Evolutionary conservation across 2,113 vertebrate species (phyloP).

Genomic region (Montifringilla adamsi): DNA sequence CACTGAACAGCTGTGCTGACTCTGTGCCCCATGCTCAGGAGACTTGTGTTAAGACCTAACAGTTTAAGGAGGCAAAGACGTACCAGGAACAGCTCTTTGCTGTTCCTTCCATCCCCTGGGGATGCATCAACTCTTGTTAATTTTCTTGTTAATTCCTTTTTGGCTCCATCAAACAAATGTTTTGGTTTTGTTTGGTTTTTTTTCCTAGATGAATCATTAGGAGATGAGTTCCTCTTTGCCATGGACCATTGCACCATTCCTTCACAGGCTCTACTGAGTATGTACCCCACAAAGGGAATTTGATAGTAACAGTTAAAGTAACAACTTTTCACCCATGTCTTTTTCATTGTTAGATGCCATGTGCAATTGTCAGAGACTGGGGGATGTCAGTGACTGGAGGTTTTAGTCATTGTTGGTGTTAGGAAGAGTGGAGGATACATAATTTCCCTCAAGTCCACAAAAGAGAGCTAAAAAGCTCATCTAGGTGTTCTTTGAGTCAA

Average conservation of each 20-base stretch:
- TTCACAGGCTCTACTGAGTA: not conserved
- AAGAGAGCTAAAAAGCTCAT: not conserved
- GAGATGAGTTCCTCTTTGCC: not conserved
- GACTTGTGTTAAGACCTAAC: not conserved
- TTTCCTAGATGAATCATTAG: not conserved
- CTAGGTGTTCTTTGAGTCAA: not conserved
- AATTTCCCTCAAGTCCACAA: not conserved
- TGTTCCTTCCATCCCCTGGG: not conserved
- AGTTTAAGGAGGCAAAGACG: not conserved
- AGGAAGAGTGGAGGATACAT: not conserved
- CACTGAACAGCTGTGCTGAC: not conserved
- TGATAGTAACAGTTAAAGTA: not conserved
- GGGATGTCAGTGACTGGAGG: not conserved
- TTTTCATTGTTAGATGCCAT: not conserved
- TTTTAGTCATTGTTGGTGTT: not conserved
- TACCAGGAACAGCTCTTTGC: not conserved
- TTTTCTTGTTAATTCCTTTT: not conserved
- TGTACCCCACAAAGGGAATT: not conserved
- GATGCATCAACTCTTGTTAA: not conserved
- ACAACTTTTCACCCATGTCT: not conserved
- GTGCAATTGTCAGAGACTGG: not conserved
- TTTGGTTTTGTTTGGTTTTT: not conserved
- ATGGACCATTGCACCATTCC: not conserved
- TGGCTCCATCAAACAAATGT: not conserved
- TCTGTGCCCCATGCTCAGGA: not conserved